A percentile compares a stretch with the other conserved stretches of the same genome.
phyloP scores from a whole-genome alignment of 1,140 invertebrate species.

The Diprion similis region DNA sequence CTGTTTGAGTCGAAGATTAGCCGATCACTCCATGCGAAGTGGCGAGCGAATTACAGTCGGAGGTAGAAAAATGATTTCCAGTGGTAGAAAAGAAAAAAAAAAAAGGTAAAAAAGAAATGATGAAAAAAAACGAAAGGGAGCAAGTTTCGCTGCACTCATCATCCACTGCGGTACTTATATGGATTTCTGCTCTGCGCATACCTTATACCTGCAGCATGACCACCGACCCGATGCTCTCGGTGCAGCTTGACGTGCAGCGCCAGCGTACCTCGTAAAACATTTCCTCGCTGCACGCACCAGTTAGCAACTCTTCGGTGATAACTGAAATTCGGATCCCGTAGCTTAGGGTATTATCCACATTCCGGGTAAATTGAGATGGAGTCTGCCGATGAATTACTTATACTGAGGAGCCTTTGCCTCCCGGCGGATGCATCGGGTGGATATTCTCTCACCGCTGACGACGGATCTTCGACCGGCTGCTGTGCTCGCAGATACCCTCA shows the following conservation, averaged over 20 bases:
- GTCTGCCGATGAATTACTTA: conserved; percentile 7
- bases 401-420: neutral
- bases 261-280: neutral
- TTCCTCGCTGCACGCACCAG: neutral
- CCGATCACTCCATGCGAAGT: too few relatives aligned
- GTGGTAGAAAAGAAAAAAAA: too few relatives aligned
- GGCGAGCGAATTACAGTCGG: too few relatives aligned
- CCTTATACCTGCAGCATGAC: too few relatives aligned
- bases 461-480: neutral
- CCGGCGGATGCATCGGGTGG: neutral
- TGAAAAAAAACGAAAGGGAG: too few relatives aligned
- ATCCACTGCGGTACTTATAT: neutral
- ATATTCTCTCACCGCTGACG: neutral
- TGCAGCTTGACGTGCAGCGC: neutral
- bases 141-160: too few relatives aligned
- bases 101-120: too few relatives aligned
- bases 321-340: conserved; percentile 5
- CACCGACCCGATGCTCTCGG: too few relatives aligned
- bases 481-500: neutral
- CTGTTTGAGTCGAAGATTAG: too few relatives aligned
- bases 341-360: neutral
- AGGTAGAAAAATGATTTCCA: too few relatives aligned
- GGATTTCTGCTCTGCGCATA: neutral
- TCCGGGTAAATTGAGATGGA: conserved; percentile 4
- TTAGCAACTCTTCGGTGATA: neutral